phyloP scores from a whole-genome alignment of 2,888 invertebrate species.

The Epiblema foenella region DNA sequence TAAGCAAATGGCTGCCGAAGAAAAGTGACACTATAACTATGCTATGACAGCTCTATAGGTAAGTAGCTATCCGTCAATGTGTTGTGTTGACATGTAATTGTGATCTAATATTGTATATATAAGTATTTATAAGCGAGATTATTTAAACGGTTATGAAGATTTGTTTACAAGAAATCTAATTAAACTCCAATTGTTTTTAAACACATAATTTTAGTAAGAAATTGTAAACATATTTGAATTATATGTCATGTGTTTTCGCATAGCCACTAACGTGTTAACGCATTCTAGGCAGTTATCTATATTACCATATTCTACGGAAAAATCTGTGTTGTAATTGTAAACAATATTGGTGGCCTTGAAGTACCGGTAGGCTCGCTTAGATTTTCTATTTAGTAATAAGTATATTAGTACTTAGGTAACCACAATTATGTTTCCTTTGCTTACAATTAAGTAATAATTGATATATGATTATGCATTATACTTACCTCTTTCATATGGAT shows the following conservation, averaged over 20 bases:
- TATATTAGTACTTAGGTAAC: not conserved
- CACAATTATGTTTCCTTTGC: not conserved
- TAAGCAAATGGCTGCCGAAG: constrained; percentile 84
- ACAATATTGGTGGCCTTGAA: not conserved
- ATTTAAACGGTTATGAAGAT: not conserved
- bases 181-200: constrained; percentile 6
- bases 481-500: too few relatives aligned
- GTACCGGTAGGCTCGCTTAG: not conserved
- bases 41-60: constrained; percentile 51
- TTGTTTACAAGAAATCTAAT: constrained; percentile 8
- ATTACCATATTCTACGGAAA: not conserved
- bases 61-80: constrained; percentile 46
- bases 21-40: constrained; percentile 70
- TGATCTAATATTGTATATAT: constrained; percentile 9
- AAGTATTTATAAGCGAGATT: not conserved
- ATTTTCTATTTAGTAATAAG: not conserved
- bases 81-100: constrained; percentile 46
- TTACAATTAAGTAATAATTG: not conserved
- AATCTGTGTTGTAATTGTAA: not conserved
- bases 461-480: too few relatives aligned
- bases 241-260: not conserved
- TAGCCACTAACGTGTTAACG: not conserved
- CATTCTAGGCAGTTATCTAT: not conserved
- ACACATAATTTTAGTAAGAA: not conserved
- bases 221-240: not conserved